phyloP scores from a whole-genome alignment of 2,888 invertebrate genomes.

The Polietes domitor region DNA sequence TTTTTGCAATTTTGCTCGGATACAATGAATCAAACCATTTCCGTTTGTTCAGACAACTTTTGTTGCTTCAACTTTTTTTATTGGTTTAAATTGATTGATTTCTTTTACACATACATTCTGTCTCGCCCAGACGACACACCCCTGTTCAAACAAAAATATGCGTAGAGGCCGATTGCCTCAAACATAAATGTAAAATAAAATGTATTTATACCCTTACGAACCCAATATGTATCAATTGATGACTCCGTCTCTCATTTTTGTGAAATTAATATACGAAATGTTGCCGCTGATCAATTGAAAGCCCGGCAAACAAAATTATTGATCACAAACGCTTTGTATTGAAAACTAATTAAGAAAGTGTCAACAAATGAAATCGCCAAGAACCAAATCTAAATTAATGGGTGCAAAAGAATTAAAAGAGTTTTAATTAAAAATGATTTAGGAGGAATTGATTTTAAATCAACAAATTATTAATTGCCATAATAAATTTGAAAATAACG shows the following conservation, averaged over 20 bases:
- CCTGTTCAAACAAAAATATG: no score
- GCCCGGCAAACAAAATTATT: background rate
- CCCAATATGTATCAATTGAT: background rate
- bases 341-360: constrained; percentile 5
- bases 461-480: no score
- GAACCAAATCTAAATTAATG: background rate
- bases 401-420: background rate
- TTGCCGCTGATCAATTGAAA: background rate
- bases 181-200: background rate
- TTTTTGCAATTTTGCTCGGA: no score
- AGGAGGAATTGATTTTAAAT: background rate
- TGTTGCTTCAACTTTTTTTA: no score
- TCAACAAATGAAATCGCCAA: background rate
- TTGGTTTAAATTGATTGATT: no score
- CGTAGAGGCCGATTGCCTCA: background rate
- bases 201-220: background rate
- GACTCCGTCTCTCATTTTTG: background rate
- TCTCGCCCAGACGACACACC: no score
- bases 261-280: background rate
- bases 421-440: background rate
- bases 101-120: no score
- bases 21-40: no score
- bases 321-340: background rate
- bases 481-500: no score
- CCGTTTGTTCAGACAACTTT: no score